Conservation (phyloP, 2,113 vertebrate genomes). For the Pseudorhombus dupliciocellatus region DNA sequence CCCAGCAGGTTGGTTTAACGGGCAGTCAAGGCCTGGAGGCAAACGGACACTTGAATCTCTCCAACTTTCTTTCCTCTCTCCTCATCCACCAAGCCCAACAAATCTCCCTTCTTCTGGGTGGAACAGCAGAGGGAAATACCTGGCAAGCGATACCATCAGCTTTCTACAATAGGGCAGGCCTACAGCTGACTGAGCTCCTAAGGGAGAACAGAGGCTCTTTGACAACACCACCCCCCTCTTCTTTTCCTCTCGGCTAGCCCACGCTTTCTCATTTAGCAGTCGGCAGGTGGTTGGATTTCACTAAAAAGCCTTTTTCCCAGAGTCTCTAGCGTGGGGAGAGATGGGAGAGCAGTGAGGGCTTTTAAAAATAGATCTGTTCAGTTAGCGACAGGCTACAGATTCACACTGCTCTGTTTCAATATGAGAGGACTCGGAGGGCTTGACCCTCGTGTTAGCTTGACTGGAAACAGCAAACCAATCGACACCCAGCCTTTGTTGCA, state of each 20-base stretch:
- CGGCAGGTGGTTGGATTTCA: slow-evolving; percentile 80
- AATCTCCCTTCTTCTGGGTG: slow-evolving; percentile 52
- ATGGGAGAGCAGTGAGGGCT: slow-evolving; percentile 49
- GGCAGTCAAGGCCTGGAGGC: slow-evolving; percentile 61
- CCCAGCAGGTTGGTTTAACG: slow-evolving; percentile 62
- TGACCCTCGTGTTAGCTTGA: slow-evolving; percentile 48
- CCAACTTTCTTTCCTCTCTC: slow-evolving; percentile 68
- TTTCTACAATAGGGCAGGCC: slow-evolving; percentile 68
- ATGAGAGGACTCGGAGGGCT: slow-evolving; percentile 51
- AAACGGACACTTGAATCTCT: slow-evolving; percentile 57
- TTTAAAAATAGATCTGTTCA: slow-evolving; percentile 73
- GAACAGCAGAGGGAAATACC: slow-evolving; percentile 73
- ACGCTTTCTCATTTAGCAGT: slow-evolving; percentile 78
- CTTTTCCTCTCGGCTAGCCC: slow-evolving; percentile 71
- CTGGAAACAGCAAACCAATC: slow-evolving; percentile 40
- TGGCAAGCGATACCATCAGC: slow-evolving; percentile 70
- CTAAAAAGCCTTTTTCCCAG: slow-evolving; percentile 75
- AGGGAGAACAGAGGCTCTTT: slow-evolving; percentile 80
- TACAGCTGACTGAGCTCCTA: slow-evolving; percentile 77
- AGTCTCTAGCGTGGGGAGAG: slow-evolving; percentile 62
- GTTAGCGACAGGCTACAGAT: slow-evolving; percentile 65
- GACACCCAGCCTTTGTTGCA: slow-evolving; percentile 41
- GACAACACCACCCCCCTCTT: slow-evolving; percentile 56
- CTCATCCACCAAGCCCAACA: slow-evolving; percentile 30
- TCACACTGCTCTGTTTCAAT: slow-evolving; percentile 61